These are phyloP conservation scores for Cinclus cinclus DNA, from an alignment of 2,113 vertebrate genomes.

Conservation along the genomic window DNA sequence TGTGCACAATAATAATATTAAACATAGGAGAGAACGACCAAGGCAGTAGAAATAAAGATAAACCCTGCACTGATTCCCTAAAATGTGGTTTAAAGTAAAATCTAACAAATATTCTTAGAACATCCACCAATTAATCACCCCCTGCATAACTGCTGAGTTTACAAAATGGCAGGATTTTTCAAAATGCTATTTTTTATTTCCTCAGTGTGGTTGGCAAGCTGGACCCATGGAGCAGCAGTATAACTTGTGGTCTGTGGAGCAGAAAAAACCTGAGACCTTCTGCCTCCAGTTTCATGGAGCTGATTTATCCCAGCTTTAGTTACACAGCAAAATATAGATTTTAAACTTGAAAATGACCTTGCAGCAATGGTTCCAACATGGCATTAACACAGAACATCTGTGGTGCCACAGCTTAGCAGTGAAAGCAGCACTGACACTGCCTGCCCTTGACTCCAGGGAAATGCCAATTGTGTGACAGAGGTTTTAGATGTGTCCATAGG, in stretches of 20 bases:
- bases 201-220: neutral
- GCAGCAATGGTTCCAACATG: neutral
- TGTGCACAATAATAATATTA: neutral
- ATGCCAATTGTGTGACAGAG: neutral
- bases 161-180: neutral
- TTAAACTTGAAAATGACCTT: neutral
- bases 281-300: neutral
- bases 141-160: neutral
- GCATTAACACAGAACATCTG: accelerated
- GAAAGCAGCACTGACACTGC: neutral
- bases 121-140: neutral
- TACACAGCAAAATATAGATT: neutral
- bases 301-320: neutral
- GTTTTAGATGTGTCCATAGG: neutral
- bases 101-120: neutral
- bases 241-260: neutral
- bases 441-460: neutral
- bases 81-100: neutral
- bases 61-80: neutral
- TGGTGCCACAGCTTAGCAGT: neutral
- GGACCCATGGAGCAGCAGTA: accelerated
- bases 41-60: neutral
- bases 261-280: neutral
- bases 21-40: neutral
- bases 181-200: neutral